Base-by-base conservation (phyloP, 1,140 invertebrate species). In the Plectrocnemia conspersa region DNA sequence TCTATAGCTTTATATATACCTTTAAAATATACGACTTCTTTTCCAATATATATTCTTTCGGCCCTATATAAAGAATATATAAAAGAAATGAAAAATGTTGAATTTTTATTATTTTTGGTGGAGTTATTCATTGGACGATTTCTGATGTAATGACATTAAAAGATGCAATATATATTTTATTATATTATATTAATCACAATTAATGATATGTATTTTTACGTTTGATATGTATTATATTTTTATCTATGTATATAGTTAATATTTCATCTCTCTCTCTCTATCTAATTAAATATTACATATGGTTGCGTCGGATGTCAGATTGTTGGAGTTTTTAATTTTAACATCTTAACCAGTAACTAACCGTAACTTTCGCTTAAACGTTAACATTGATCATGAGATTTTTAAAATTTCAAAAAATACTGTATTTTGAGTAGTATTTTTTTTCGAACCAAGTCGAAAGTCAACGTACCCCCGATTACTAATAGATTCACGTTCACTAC, bases 331-430 rank as follows among this genome's bases (percentile, higher is more conserved):
- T n/a, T n/a, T n/a, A n/a, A n/a, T n/a, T n/a, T n/a, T n/a, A n/a
- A n/a, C n/a, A n/a, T n/a, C n/a, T n/a, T n/a, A n/a, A n/a, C n/a
- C n/a, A n/a, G n/a, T n/a, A n/a, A n/a, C n/a, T n/a, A n/a, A n/a
- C n/a, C n/a, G n/a, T n/a, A n/a, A n/a, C n/a, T n/a, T n/a, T n/a
- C n/a, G n/a, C n/a, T n/a, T n/a, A n/a, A n/a, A n/a, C n/a, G n/a
- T n/a, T n/a, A n/a, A n/a, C n/a, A n/a, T n/a, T n/a, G n/a, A n/a
- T n/a, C n/a, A n/a, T n/a, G 29, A 45, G 54, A 50, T 38, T 50
- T 54, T 58, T 59, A 60, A 60, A 60, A 24, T 33, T 60, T 60
- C 58, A 60, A 60, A 60, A 60, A 60, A 60, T 60, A 60, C 58
- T 60, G 58, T 60, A 48, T 41, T 60, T 60, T 60, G 25, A 29